These are phyloP conservation scores for Eucidaris tribuloides DNA, from an alignment of 35 echinoderm and acorn worm species.

Conservation along the genomic window DNA sequence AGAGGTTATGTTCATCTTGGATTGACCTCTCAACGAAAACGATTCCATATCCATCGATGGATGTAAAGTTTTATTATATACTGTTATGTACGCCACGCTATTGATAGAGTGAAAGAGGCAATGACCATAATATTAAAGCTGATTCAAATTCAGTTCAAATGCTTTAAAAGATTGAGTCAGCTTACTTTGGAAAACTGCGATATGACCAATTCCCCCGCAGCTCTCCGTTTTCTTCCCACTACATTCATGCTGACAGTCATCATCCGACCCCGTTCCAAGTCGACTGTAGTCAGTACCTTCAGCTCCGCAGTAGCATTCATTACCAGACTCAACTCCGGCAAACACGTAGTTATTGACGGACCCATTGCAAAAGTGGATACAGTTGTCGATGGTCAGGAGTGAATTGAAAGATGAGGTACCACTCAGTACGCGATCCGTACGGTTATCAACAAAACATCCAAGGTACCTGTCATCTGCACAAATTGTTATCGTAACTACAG, in stretches of 20 bases:
- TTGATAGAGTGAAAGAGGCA: too few relatives aligned
- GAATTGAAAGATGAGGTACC: not conserved
- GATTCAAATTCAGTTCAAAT: too few relatives aligned
- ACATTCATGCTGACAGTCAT: not conserved
- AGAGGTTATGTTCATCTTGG: too few relatives aligned
- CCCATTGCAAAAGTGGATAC: not conserved
- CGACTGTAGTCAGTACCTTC: not conserved
- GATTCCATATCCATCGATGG: too few relatives aligned
- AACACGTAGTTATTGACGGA: not conserved
- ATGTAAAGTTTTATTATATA: too few relatives aligned
- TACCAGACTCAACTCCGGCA: conserved; percentile 1
- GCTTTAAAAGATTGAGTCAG: too few relatives aligned
- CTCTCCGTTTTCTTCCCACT: not conserved
- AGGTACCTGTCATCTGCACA: not conserved
- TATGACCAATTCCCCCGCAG: not conserved
- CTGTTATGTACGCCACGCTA: too few relatives aligned
- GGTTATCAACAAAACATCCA: not conserved
- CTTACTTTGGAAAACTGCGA: not conserved
- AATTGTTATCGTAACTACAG: too few relatives aligned
- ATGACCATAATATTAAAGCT: too few relatives aligned
- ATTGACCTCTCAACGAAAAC: too few relatives aligned
- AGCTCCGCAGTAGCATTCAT: conserved; percentile 32
- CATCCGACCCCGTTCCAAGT: not conserved
- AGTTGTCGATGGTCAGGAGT: not conserved
- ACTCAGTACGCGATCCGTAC: not conserved